Evolutionary conservation across 2,113 vertebrate species (phyloP).

Genomic region (Oryzias celebensis): DNA sequence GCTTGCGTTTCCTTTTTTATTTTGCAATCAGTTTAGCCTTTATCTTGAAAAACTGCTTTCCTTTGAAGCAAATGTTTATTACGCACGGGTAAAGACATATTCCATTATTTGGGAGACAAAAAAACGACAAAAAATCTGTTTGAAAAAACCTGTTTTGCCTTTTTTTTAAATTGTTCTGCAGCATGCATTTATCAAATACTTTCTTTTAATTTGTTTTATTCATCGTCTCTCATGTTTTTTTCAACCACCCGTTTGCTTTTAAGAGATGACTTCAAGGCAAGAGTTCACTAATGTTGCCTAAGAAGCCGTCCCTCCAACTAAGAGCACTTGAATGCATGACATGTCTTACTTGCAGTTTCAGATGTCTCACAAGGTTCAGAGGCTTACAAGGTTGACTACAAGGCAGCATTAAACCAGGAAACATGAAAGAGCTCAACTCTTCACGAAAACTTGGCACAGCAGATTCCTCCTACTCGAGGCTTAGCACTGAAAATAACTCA

Average conservation of each 20-base stretch:
- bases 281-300: conserved; percentile 13
- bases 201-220: conserved; percentile 15
- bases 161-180: neutral
- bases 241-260: neutral
- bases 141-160: neutral
- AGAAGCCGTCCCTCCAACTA: conserved; percentile 32
- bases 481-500: conserved; percentile 21
- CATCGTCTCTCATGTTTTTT: conserved; percentile 6
- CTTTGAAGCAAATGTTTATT: too few species aligned
- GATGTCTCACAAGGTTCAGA: conserved; percentile 35
- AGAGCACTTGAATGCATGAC: conserved; percentile 42
- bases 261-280: conserved; percentile 9
- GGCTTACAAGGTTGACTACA: conserved; percentile 52
- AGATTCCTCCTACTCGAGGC: conserved; percentile 20
- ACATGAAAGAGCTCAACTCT: conserved; percentile 48
- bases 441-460: conserved; percentile 38
- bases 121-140: too few species aligned
- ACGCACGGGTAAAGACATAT: too few species aligned
- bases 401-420: conserved; percentile 57
- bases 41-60: too few species aligned
- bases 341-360: conserved; percentile 51
- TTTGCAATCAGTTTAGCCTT: too few species aligned
- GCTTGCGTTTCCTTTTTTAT: too few species aligned
- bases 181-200: neutral
- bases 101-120: too few species aligned